Evolutionary conservation across 1,140 invertebrate species (phyloP).

Genomic region (Listronotus bonariensis): DNA sequence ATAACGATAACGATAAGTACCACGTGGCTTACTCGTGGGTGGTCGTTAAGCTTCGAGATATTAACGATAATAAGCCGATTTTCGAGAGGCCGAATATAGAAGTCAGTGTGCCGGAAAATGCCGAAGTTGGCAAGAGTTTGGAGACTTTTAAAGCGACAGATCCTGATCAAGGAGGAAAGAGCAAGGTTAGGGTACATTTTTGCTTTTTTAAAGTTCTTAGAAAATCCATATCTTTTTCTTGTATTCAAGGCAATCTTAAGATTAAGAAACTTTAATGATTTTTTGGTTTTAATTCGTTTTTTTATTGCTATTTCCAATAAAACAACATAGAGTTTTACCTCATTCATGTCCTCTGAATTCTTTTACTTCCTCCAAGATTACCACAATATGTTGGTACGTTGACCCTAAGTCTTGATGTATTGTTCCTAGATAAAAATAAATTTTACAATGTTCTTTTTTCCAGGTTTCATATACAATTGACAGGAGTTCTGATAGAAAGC

Average conservation of each 20-base stretch:
- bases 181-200: slow-evolving; percentile 67
- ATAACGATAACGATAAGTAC: slow-evolving; percentile 93
- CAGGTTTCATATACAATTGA: slow-evolving; percentile 85
- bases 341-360: too few relatives aligned
- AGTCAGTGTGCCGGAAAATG: slow-evolving; percentile 88
- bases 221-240: too few relatives aligned
- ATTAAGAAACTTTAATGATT: too few relatives aligned
- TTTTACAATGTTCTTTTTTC: neutral
- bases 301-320: too few relatives aligned
- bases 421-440: too few relatives aligned
- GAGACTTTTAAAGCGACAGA: slow-evolving; percentile 94
- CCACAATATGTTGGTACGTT: too few relatives aligned
- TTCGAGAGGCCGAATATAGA: slow-evolving; percentile 92
- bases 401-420: too few relatives aligned
- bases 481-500: slow-evolving; percentile 83
- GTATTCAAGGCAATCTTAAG: too few relatives aligned
- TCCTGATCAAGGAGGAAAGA: slow-evolving; percentile 91
- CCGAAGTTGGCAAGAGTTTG: slow-evolving; percentile 84
- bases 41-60: slow-evolving; percentile 88
- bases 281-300: too few relatives aligned
- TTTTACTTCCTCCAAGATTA: slow-evolving; percentile 3
- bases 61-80: slow-evolving; percentile 94
- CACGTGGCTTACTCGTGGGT: slow-evolving; percentile 96
- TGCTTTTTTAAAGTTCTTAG: neutral
- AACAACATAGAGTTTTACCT: too few relatives aligned